Evolutionary conservation across 2,888 invertebrate genomes (phyloP).

Genomic region (Acanthoscelides obtectus): DNA sequence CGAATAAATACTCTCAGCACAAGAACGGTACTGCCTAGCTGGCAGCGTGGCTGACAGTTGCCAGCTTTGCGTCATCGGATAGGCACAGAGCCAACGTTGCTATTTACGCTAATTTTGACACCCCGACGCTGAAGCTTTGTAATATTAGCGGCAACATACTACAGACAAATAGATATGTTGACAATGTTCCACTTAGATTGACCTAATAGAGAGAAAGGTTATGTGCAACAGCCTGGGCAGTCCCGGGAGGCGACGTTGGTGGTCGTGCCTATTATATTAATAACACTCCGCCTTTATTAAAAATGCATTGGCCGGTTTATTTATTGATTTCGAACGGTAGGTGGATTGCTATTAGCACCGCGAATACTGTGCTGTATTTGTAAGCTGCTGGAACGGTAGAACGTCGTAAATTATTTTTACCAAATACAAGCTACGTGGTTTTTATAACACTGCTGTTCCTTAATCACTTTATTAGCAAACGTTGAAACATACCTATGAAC

Average conservation of each 20-base stretch:
- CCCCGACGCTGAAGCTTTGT: too few relatives aligned
- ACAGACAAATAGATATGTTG: neutral
- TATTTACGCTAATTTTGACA: too few relatives aligned
- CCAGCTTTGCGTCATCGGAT: too few relatives aligned
- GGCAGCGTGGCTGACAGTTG: too few relatives aligned
- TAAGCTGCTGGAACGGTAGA: neutral
- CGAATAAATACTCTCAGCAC: too few relatives aligned
- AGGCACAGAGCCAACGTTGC: too few relatives aligned
- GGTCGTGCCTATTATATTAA: constrained; percentile 47
- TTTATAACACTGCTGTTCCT: neutral
- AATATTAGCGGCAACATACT: too few relatives aligned
- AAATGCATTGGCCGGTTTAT: constrained; percentile 45
- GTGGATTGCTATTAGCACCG: constrained; percentile 23
- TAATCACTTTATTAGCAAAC: too few relatives aligned
- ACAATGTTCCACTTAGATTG: neutral
- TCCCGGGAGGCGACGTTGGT: constrained; percentile 37
- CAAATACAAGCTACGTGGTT: neutral
- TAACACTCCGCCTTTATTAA: constrained; percentile 45
- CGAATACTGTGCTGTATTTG: neutral
- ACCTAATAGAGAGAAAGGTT: neutral
- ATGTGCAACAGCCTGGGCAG: neutral
- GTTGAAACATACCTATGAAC: too few relatives aligned
- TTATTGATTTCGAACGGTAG: constrained; percentile 45
- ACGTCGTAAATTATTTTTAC: neutral
- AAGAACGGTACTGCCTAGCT: too few relatives aligned